phyloP scores from a whole-genome alignment of 2,797 vertebrate genomes.

The Loriculus beryllinus region DNA sequence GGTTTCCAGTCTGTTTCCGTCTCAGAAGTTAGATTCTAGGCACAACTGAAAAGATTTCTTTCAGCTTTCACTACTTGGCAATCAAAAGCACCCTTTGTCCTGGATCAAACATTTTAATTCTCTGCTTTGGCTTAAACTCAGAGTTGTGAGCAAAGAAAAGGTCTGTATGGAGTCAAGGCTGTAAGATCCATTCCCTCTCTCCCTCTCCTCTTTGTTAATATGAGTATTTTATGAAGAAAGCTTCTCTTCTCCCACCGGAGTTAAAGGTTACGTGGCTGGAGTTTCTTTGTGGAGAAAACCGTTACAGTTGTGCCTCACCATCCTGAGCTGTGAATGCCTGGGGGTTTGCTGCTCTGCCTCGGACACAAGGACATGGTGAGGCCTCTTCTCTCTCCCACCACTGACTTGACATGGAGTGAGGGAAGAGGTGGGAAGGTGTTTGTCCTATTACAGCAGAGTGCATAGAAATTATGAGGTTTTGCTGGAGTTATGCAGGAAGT shows the following conservation, averaged over 20 bases:
- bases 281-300: not conserved
- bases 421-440: not conserved
- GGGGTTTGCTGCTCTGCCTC: not conserved
- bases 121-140: not conserved
- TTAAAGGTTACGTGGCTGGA: not conserved
- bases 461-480: not conserved
- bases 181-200: not conserved
- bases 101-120: not conserved
- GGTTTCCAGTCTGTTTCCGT: not conserved
- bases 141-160: not conserved
- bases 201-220: not conserved
- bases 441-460: not conserved
- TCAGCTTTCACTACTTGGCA: not conserved
- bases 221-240: not conserved
- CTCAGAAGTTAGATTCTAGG: not conserved
- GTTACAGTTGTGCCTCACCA: rapidly evolving
- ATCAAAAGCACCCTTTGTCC: not conserved
- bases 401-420: not conserved
- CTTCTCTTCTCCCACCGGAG: not conserved
- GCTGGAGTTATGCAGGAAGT: rapidly evolving
- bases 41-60: not conserved
- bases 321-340: not conserved
- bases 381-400: not conserved
- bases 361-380: rapidly evolving
- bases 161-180: not conserved